phyloP scores from a whole-genome alignment of 2,113 vertebrate genomes.

The Blennius ocellaris region DNA sequence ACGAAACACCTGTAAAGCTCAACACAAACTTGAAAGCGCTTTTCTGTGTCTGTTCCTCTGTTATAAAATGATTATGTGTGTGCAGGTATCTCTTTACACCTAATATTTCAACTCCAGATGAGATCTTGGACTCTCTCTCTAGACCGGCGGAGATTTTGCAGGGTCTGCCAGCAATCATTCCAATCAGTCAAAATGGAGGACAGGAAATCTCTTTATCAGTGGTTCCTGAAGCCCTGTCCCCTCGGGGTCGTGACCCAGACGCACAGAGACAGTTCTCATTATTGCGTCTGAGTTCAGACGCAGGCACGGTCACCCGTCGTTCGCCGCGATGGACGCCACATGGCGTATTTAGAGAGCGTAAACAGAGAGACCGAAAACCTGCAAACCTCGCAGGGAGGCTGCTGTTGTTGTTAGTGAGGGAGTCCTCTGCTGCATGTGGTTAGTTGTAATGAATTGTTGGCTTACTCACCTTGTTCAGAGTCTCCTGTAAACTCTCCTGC shows the following conservation, averaged over 20 bases:
- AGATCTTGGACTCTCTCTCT: conserved; percentile 27
- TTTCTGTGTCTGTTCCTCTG: conserved; percentile 10
- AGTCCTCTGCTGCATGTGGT: conserved; percentile 49
- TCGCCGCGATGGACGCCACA: conserved; percentile 10
- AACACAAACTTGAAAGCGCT: background rate
- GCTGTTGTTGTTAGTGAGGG: conserved; percentile 15
- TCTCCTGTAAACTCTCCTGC: conserved; percentile 82
- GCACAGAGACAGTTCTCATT: conserved; percentile 68
- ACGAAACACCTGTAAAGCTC: background rate
- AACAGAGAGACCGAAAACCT: background rate
- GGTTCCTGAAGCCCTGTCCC: conserved; percentile 66
- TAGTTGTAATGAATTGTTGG: conserved; percentile 40
- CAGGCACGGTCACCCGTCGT: conserved; percentile 42
- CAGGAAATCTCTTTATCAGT: conserved; percentile 81
- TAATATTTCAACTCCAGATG: conserved; percentile 45
- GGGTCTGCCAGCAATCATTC: conserved; percentile 70
- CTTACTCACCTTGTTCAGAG: conserved; percentile 79
- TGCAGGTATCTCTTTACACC: conserved; percentile 22
- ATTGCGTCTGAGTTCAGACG: conserved; percentile 48
- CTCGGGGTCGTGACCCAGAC: conserved; percentile 69
- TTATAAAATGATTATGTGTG: conserved; percentile 16
- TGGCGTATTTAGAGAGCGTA: background rate
- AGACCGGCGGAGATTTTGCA: conserved; percentile 37
- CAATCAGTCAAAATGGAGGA: conserved; percentile 65
- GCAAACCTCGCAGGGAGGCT: background rate